Evolutionary conservation across 2,113 vertebrate genomes (phyloP), one percentile per base, ranked within the genome.

Genomic region (Thomomys bottae): DNA sequence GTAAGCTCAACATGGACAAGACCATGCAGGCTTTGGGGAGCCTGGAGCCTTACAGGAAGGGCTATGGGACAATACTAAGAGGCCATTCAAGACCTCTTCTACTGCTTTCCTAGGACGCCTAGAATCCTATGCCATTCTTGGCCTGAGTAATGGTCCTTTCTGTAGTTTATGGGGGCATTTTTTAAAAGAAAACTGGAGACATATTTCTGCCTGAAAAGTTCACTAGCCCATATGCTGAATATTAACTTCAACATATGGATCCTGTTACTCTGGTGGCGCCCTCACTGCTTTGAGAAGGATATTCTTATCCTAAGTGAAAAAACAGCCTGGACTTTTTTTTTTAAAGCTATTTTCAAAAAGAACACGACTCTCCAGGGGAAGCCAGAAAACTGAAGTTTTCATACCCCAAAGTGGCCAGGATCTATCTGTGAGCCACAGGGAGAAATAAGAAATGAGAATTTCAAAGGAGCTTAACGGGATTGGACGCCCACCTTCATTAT

Each of bases 301-400:
- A 88, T 89, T 87, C 91, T 81, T 72, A 83, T 61, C 64, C 93
- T 81, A n/a, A 82, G 71, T 72, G 94, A 91, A 92, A 93, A 88
- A 89, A 54, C 87, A 94, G 94, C 70, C 83, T 73, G 75, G 23
- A 61, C 45, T 9, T 59, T 81, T 71, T 78, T 34, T n/a, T 3
- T 32, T 36, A 59, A 72, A 86, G 79, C n/a, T 81, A 79, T 83
- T 94, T 96, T 79, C 72, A 90, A 92, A 94, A 34, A 87, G 94
- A 94, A 90, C 68, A 90, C 57, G 75, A 83, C 72, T 79, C 89
- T 87, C 88, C 3, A 40, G 85, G 91, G 87, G n/a, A 57, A 20
- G 89, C 61, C 73, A 87, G 61, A 54, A 54, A 54, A 67, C 87
- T 80, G 78, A 94, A 77, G 24, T 73, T 93, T 93, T 80, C 91